phyloP scores from a whole-genome alignment of 2,888 invertebrate species.

The Apamea sordens region DNA sequence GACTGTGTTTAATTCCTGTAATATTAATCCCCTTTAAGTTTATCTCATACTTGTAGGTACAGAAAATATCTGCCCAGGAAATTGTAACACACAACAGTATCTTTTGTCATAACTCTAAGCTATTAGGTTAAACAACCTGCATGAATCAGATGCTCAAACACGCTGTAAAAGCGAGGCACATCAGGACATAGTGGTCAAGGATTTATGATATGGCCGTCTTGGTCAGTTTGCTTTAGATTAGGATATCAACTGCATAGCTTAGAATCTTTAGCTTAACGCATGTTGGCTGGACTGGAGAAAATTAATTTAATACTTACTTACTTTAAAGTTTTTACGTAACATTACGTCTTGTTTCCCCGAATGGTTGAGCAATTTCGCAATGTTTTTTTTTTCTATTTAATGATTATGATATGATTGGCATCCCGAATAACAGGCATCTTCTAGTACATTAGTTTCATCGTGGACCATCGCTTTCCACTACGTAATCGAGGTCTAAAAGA shows the following conservation, averaged over 20 bases:
- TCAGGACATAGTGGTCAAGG: slow-evolving; percentile 60
- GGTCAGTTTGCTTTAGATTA: slow-evolving; percentile 55
- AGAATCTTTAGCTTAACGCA: background rate
- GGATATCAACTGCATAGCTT: slow-evolving; percentile 22
- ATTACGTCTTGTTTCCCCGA: no score
- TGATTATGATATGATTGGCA: background rate
- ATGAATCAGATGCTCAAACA: slow-evolving; percentile 65
- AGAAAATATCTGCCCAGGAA: slow-evolving; percentile 39
- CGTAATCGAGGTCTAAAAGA: background rate
- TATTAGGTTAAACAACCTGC: slow-evolving; percentile 53
- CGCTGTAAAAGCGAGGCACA: slow-evolving; percentile 46
- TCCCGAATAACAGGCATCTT: background rate
- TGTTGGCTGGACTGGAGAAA: background rate
- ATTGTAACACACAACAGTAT: slow-evolving; percentile 31
- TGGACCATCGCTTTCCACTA: background rate
- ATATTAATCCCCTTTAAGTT: background rate
- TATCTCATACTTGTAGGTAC: background rate
- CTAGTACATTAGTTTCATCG: no score
- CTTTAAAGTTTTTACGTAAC: background rate
- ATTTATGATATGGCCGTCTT: slow-evolving; percentile 47
- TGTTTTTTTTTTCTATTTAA: background rate
- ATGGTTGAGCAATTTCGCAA: no score
- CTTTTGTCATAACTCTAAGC: slow-evolving; percentile 31
- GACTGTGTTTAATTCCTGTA: background rate
- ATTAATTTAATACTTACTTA: background rate